Conservation (phyloP, 2,113 vertebrate genomes). For the Otus sunia region DNA sequence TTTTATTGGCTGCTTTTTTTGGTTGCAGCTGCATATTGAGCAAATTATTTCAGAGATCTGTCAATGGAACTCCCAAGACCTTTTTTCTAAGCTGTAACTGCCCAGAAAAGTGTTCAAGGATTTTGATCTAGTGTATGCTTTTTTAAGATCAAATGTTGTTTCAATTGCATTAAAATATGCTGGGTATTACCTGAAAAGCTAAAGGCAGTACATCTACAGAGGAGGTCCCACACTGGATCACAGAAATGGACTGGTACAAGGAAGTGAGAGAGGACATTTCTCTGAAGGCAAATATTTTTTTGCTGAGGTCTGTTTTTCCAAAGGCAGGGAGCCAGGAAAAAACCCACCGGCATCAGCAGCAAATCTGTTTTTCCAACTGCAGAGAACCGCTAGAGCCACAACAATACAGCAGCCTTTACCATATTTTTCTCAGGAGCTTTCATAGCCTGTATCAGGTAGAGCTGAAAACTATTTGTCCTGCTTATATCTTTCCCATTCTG, state of each 20-base stretch:
- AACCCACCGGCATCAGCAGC: neutral
- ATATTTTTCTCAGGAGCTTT: neutral
- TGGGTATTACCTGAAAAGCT: neutral
- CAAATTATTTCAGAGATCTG: neutral
- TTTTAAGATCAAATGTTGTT: neutral
- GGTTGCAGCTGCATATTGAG: neutral
- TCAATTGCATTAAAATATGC: neutral
- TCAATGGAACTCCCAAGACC: neutral
- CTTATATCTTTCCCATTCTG: neutral
- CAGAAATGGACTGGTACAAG: neutral
- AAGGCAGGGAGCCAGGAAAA: neutral
- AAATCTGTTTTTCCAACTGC: neutral
- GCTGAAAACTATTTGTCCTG: neutral
- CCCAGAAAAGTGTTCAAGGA: neutral
- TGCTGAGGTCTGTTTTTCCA: slow-evolving; percentile 24
- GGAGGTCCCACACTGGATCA: neutral
- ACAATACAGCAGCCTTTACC: neutral
- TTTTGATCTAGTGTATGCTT: neutral
- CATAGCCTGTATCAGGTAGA: neutral
- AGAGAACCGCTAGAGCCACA: neutral
- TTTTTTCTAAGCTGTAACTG: neutral
- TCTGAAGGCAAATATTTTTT: slow-evolving; percentile 18
- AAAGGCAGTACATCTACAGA: neutral
- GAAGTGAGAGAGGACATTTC: neutral
- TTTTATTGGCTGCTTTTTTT: neutral